Evolutionary conservation across 2,113 vertebrate species (phyloP), one percentile per base, ranked within the genome.

Genomic region (Cathartes aura): DNA sequence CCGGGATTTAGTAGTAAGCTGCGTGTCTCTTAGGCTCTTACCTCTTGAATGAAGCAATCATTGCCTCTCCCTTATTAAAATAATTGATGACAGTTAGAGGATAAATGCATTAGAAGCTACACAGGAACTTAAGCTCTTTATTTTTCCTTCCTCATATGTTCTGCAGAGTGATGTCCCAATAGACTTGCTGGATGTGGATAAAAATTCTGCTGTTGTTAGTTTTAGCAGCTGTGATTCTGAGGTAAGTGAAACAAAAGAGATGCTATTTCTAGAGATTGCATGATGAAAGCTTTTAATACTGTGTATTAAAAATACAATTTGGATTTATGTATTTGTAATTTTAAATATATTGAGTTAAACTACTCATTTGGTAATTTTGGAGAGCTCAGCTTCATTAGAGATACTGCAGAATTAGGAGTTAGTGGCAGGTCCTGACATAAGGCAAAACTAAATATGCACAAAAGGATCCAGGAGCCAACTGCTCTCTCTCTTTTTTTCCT

Each of bases 171-270:
- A 99, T 48, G 99, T 99, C 94, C 99, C 99, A 14, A 98, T 99
- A 82, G 99, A 99, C 95, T 97, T 99, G 90, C 98, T 99, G 92
- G 99, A 99, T 85, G 99, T 99, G 95, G 99, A 99, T 95, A 99
- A 99, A 98, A 99, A 99, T 98, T 99, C 99, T 45, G 99, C 99
- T 11, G 99, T 99, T 72, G 99, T 99, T 95, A 99, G 99, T 97
- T 99, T 99, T 96, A 99, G 99, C 97, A 99, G 99, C 97, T 99
- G 99, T 97, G 99, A 99, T 97, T 98, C 99, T 68, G 99, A 99
- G 99, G 99, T 99, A 95, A 99, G 98, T 95, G 79, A 58, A 93
- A 60, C 56, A 14, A 62, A 87, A 40, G 59, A 50, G 58, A 13
- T n/a, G 2, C n/a, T 90, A 62, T 66, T 66, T 95, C 19, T 42